phyloP scores from a whole-genome alignment of 2,113 vertebrate species.

The Ariopsis seemanni region DNA sequence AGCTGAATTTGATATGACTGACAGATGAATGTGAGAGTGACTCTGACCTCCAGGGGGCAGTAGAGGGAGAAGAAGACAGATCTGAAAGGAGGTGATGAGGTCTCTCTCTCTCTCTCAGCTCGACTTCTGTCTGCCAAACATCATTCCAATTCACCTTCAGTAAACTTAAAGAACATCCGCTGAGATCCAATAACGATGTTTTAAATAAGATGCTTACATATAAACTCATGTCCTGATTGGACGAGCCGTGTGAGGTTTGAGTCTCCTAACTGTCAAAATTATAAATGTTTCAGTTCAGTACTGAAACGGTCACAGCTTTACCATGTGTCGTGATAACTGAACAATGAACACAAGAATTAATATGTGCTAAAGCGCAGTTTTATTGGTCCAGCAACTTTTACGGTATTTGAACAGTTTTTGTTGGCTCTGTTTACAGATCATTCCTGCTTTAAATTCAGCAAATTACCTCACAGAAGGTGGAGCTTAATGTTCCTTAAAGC shows the following conservation, averaged over 20 bases:
- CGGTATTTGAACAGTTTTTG: no score
- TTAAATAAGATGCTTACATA: no score
- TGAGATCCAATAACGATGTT: background rate
- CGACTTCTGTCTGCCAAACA: background rate
- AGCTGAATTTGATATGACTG: background rate
- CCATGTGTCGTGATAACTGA: no score
- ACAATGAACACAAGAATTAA: background rate
- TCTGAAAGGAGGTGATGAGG: background rate
- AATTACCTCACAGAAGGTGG: background rate
- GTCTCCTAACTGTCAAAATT: no score
- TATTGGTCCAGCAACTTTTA: background rate
- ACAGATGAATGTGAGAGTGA: background rate
- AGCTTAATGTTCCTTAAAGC: background rate
- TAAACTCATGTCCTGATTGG: no score
- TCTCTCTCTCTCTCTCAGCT: background rate
- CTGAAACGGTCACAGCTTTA: no score
- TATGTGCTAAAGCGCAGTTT: background rate
- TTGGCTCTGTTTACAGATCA: no score
- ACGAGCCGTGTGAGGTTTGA: no score
- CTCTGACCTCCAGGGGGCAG: background rate
- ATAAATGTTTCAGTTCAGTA: no score
- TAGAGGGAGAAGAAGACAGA: background rate
- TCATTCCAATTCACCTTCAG: background rate
- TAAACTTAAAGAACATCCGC: background rate
- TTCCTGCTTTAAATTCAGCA: background rate